Base-by-base conservation (phyloP, 2,888 invertebrate genomes). In the Calameuta filiformis region DNA sequence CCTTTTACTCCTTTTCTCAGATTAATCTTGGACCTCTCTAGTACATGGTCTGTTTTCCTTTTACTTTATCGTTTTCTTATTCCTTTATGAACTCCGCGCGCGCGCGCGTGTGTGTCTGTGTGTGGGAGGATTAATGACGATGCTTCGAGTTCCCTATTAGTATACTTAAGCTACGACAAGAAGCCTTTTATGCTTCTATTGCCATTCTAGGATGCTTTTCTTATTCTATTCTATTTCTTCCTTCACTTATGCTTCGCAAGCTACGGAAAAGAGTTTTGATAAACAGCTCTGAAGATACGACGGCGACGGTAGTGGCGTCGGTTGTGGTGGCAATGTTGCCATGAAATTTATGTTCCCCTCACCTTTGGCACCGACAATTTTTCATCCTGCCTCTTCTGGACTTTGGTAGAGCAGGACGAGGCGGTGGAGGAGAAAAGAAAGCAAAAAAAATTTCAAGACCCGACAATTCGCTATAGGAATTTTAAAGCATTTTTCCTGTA, bases 311-410 rank as follows among this genome's bases (percentile, higher is more conserved):
- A 35, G 76, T 75, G 73, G 77, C 77, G 77, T 76, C 35, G 75
- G 77, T 73, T 37, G 76, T 69, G 76, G 69, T 34, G 68, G 73
- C 80, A 73, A 40, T 40, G 79, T 75, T 76, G 76, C 82, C 81
- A 82, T 79, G 82, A 84, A 88, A 90, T 90, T 90, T 89, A 89
- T 88, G 87, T 86, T 80, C 84, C 83, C 79, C 79, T 83, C 83
- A 81, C 82, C 86, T 85, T 84, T 84, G 80, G 82, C 82, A 76
- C 75, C 77, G 81, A 11, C 34, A 11, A 71, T 71, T 71, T 71
- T 34, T 71, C 71, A 56, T 56, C 56, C 56, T 56, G 56, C 56
- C 56, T 56, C 56, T 56, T 56, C 56, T 23, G 56, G 23, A 56
- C 23, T 2, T 56, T 56, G 56, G 56, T 23, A 56, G 9, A 56